Percentiles rank a stretch among this genome's conserved stretches.
Conservation (phyloP, 2,113 vertebrate species). For the Formicarius rufipectus region DNA sequence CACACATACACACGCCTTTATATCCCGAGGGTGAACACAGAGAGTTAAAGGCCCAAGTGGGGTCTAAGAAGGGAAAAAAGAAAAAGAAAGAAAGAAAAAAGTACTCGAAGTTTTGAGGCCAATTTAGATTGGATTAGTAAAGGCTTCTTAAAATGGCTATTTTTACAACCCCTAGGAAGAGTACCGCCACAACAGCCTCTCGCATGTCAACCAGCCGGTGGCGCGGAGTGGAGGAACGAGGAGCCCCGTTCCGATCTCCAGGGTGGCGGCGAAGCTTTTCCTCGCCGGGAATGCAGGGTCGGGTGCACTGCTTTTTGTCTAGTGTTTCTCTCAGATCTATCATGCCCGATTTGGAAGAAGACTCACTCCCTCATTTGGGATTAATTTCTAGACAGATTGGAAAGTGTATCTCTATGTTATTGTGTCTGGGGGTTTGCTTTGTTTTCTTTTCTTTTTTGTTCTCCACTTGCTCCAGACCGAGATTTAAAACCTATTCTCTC, state of each 20-base stretch:
- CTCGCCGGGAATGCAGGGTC: background rate
- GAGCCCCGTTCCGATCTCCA: background rate
- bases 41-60: background rate
- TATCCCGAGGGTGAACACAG: background rate
- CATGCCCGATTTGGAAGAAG: slow-evolving; percentile 39
- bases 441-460: background rate
- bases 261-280: background rate
- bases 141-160: background rate
- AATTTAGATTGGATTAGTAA: background rate
- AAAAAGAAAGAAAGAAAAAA: no score
- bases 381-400: slow-evolving; percentile 50
- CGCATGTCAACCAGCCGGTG: background rate
- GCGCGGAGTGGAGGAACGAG: background rate
- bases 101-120: background rate
- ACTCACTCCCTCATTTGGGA: slow-evolving; percentile 53
- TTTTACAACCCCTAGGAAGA: background rate
- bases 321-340: slow-evolving; percentile 56
- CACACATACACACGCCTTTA: background rate
- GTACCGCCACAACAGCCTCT: background rate
- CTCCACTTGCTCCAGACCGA: background rate
- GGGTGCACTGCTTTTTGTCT: slow-evolving; percentile 27
- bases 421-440: background rate
- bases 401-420: background rate
- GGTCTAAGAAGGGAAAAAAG: background rate
- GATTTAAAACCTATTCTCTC: background rate